Conservation (phyloP, 1,140 invertebrate species). For the Macrocentrus cingulum region DNA sequence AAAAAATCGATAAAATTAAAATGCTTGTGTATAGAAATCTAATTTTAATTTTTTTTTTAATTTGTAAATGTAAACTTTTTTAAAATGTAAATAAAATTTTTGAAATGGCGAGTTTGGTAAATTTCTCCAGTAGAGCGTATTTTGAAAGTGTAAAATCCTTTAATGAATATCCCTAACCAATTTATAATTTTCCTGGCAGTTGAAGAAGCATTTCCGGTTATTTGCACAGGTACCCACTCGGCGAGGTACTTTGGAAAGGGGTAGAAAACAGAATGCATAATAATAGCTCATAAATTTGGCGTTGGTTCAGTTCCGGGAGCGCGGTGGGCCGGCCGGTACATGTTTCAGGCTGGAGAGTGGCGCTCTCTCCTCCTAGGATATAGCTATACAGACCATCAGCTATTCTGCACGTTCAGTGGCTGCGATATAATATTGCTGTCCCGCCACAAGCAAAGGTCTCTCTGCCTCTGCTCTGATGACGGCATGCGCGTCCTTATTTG, state of each 20-base stretch:
- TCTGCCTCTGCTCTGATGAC: not conserved
- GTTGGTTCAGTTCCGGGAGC: constrained; percentile 33
- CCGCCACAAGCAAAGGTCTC: constrained; percentile 2
- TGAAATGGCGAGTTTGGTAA: no score
- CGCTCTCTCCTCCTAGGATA: not conserved
- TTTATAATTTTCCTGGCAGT: no score
- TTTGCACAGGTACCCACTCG: not conserved
- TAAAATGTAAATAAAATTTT: no score
- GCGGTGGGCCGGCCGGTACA: constrained; percentile 29
- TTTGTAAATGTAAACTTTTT: no score
- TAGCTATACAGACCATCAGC: not conserved
- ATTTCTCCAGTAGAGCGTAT: no score
- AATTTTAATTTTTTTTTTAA: no score
- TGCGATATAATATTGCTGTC: not conserved
- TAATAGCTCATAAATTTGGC: constrained; percentile 45
- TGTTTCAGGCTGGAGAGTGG: constrained; percentile 33
- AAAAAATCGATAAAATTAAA: no score
- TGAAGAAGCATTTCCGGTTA: constrained; percentile 21
- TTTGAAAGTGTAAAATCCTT: no score
- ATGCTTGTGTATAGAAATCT: no score
- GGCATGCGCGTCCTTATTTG: constrained; percentile 30
- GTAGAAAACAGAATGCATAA: constrained; percentile 43
- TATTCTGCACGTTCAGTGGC: not conserved
- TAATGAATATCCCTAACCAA: no score
- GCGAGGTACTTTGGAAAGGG: constrained; percentile 14